A percentile compares a stretch with the other conserved stretches of the same genome.
Conservation (phyloP, 92 coral and sea anemone genomes). For the Phenganax marumi region DNA sequence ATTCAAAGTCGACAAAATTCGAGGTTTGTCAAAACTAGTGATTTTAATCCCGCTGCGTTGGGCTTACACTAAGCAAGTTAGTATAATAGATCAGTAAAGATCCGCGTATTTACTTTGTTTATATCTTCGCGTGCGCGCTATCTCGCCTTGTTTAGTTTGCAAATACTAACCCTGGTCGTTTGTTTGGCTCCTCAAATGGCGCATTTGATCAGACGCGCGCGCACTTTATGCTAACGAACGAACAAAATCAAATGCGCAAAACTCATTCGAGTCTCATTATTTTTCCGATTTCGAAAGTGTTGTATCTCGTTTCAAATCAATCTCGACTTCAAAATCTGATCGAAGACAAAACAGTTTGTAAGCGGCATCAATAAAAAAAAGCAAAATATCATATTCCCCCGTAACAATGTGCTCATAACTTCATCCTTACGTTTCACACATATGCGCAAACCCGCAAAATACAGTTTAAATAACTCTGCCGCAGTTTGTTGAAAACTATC, state of each 20-base stretch:
- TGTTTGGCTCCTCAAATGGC: conserved; percentile 17
- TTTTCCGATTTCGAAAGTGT: no score
- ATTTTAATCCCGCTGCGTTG: conserved; percentile 31
- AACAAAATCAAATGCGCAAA: neutral
- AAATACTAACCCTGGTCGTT: conserved; percentile 15
- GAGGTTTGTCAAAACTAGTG: conserved; percentile 39
- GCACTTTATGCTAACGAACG: neutral
- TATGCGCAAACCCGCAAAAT: neutral
- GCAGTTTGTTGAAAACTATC: neutral
- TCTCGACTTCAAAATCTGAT: neutral
- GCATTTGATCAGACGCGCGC: neutral
- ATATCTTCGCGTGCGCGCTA: neutral
- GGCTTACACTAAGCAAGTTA: conserved; percentile 14
- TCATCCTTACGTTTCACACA: neutral
- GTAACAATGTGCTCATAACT: neutral
- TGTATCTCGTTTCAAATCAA: neutral
- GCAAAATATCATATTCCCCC: neutral
- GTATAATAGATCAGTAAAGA: conserved; percentile 1
- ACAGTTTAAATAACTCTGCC: neutral
- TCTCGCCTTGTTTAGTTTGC: conserved; percentile 20
- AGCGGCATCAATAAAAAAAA: neutral
- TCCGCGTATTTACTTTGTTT: conserved; percentile 21
- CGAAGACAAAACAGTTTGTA: no score
- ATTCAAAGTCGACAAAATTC: conserved; percentile 3
- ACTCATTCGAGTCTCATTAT: neutral